Evolutionary conservation across 2,113 vertebrate species (phyloP), one percentile per base, ranked within the genome.

Genomic region (Lichenostomus cassidix): DNA sequence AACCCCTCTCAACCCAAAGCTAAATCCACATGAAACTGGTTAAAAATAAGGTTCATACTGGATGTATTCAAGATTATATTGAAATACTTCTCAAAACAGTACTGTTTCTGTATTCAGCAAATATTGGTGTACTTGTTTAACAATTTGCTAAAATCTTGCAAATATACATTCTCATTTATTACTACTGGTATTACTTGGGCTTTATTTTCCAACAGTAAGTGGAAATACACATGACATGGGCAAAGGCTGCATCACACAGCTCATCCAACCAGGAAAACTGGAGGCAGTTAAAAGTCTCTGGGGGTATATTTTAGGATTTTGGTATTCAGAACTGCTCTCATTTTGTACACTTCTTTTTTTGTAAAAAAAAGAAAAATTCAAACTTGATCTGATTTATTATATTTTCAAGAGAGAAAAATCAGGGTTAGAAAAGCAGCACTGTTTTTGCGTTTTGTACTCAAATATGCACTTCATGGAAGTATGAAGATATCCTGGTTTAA

Each of bases 171-270:
- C 31, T 76, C 31, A 31, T 68, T 74, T 75, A 79, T 68, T 82
- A 68, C 53, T 77, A 33, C 15, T 35, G 33, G n/a, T 85, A 58
- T 62, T 76, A 76, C 50, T 71, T 52, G 31, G 60, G 25, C 29
- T 87, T 94, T 79, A 53, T 63, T 94, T 94, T 86, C 76, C 88
- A 90, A n/a, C 14, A 90, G 21, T 62, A 75, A 69, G 42, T 69
- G 67, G 53, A 64, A 92, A 83, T 25, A 65, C 12, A 29, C 22
- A 80, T 3, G 9, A 59, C 12, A 59, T 10, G 33, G 70, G 35
- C 20, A 93, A 79, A 73, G 31, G 37, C 75, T 76, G 42, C 50
- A 76, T n/a, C 75, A 65, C 14, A 53, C 23, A 79, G 65, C 67
- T 87, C 84, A 44, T n/a, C 63, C 70, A 73, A 75, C 12, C 10